Conservation (phyloP, 2,888 invertebrate species). For the Temnothorax unifasciatus region DNA sequence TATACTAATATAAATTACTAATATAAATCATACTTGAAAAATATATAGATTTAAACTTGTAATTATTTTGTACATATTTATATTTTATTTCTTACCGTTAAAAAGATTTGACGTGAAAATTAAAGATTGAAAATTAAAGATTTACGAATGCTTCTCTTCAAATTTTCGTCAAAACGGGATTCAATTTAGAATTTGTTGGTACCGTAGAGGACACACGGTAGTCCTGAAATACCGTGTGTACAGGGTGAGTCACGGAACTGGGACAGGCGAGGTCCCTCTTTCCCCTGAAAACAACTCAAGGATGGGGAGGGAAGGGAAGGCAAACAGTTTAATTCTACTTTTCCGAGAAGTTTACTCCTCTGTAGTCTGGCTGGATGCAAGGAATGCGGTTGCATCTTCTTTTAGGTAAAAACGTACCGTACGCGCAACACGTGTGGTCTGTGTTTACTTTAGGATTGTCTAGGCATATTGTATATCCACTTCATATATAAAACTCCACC, state of each 20-base stretch:
- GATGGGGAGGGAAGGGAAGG: conserved; percentile 1
- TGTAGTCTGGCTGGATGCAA: background rate
- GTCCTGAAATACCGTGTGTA: background rate
- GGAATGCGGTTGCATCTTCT: conserved; percentile 40
- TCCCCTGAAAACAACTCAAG: background rate
- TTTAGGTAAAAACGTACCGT: conserved; percentile 25
- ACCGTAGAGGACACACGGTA: background rate
- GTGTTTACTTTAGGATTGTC: background rate
- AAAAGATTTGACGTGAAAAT: background rate
- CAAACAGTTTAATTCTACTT: conserved; percentile 41
- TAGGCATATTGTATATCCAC: background rate
- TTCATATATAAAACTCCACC: background rate
- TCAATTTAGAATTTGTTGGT: background rate
- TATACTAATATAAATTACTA: background rate
- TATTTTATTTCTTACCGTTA: background rate
- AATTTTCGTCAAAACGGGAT: background rate
- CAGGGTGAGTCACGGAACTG: conserved; percentile 33
- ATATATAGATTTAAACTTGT: background rate
- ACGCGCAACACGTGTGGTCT: background rate
- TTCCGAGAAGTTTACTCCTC: conserved; percentile 31
- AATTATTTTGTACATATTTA: background rate
- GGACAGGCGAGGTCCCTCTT: conserved; percentile 14
- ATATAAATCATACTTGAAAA: background rate
- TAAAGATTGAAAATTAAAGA: background rate
- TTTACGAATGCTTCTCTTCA: background rate